Base-by-base conservation (phyloP, 2,797 vertebrate genomes). In the Thamnophis elegans region DNA sequence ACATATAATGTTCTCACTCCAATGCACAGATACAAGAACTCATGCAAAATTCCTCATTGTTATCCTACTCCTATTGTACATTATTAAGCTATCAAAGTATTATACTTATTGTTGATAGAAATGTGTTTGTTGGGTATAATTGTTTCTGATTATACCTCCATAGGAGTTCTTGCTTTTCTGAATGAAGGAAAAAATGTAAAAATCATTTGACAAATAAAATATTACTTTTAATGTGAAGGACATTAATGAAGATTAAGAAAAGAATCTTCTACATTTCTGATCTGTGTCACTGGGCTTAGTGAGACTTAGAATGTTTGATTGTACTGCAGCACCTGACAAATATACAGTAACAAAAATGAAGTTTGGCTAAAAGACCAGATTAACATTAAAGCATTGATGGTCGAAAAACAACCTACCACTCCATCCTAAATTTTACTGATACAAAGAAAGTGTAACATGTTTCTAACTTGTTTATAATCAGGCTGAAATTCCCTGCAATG, bases 401-500 rank as follows among this genome's bases (percentile, higher is more conserved):
- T 18, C 88, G 86, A 65, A 28, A n/a, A 28, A 89, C 5, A 54
- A 42, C 22, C 56, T 11, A 56, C n/a, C 14, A 92, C 42, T 18
- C 90, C 87, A 32, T 4, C 0, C 0, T 85, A 16, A 6, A 78
- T 90, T 91, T 87, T 94, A 47, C 91, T 89, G 87, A 54, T 0
- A 0, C 28, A 28, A 56, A 10, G 92, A 85, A 94, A 59, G 11
- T 51, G 1, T 3, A 16, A 60, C 13, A 53, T 94, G 93, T 32
- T 51, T 0, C 0, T 11, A 11, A 91, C 93, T 95, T 92, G 92
- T 95, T 96, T 95, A 89, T 95, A 95, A 93, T 94, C 62, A 92
- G 94, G 62, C 92, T 36, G 51, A 95, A 96, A 95, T 51, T 68
- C 94, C 86, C 73, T 95, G 87, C 89, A 56, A 92, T 68, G 95